Evolutionary conservation across 2,888 invertebrate species (phyloP).

Genomic region (Helobdella robusta): DNA sequence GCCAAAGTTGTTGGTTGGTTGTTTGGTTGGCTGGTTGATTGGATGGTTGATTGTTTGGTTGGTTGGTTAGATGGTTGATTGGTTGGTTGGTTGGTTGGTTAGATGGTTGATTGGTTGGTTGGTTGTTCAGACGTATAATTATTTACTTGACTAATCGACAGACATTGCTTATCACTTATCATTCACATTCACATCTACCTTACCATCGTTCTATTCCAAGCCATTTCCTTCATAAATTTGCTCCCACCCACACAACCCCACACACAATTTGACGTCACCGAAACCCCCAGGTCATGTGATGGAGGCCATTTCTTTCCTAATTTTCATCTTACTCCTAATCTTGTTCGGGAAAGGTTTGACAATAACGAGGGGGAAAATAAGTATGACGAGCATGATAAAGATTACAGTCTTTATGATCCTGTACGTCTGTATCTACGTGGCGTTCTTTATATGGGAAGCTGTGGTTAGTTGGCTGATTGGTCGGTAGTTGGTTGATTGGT

Average conservation of each 20-base stretch:
- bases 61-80: too few relatives aligned
- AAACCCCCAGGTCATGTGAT: conserved; percentile 65
- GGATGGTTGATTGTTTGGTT: too few relatives aligned
- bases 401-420: conserved; percentile 69
- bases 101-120: too few relatives aligned
- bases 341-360: conserved; percentile 82
- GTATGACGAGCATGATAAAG: conserved; percentile 63
- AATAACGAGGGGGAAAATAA: conserved; percentile 72
- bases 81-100: too few relatives aligned
- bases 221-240: too few relatives aligned
- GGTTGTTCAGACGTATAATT: too few relatives aligned
- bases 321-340: conserved; percentile 67
- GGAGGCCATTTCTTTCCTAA: conserved; percentile 64
- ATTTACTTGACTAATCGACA: neutral
- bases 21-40: neutral
- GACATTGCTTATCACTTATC: too few relatives aligned
- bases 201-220: too few relatives aligned
- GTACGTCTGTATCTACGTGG: conserved; percentile 64
- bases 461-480: conserved; percentile 53
- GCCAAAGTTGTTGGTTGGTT: conserved; percentile 47
- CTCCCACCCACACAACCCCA: too few relatives aligned
- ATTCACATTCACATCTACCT: too few relatives aligned
- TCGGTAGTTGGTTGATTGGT: too few relatives aligned
- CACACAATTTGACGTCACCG: too few relatives aligned
- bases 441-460: conserved; percentile 71